These are phyloP conservation scores for Nerophis lumbriciformis DNA, from an alignment of 2,113 vertebrate species.

Conservation along the genomic window DNA sequence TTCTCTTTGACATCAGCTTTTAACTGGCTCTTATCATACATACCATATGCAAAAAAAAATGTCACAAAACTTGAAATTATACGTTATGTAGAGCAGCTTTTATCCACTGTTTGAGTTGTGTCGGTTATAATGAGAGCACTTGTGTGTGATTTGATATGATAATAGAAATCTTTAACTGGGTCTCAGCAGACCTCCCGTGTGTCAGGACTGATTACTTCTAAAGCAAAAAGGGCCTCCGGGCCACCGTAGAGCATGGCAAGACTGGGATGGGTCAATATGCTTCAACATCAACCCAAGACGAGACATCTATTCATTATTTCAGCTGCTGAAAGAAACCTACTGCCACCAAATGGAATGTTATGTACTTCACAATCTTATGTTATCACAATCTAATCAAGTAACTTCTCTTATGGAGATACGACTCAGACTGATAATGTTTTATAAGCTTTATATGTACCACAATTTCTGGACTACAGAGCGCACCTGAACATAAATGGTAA, in stretches of 20 bases:
- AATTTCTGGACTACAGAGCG: no score
- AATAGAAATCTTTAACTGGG: conserved; percentile 68
- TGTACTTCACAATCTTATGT: no score
- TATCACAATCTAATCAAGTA: no score
- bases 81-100: conserved; percentile 62
- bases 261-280: conserved; percentile 69
- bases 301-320: conserved; percentile 61
- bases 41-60: conserved; percentile 51
- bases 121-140: conserved; percentile 66
- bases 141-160: conserved; percentile 67
- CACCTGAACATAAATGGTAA: no score
- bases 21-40: conserved; percentile 48
- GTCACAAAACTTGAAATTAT: conserved; percentile 64
- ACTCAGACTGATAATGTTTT: conserved; percentile 4
- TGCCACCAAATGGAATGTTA: conserved; percentile 58
- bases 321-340: conserved; percentile 47
- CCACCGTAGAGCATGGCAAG: conserved; percentile 51
- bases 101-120: conserved; percentile 60
- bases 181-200: conserved; percentile 54
- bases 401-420: no score
- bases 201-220: conserved; percentile 60
- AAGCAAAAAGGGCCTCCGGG: conserved; percentile 57
- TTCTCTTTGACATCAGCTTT: conserved; percentile 56
- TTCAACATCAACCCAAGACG: conserved; percentile 66
- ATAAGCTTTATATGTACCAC: neutral